Base-by-base conservation (phyloP, 1,140 invertebrate genomes). In the Pseudachorutes palmiensis region DNA sequence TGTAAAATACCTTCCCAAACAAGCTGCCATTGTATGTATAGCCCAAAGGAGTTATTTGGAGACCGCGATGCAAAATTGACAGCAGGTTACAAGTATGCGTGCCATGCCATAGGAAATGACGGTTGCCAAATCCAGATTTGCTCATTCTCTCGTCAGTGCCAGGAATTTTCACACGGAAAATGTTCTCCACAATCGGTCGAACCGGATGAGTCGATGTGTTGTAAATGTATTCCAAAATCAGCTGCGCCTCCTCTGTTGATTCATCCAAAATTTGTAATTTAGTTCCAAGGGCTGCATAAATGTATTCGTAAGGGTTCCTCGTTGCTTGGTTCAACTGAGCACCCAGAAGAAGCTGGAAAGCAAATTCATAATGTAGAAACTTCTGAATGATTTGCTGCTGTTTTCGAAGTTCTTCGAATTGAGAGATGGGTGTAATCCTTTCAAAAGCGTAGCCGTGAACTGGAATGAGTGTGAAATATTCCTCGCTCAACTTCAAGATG, bases 401-500 rank as follows among this genome's bases (percentile, higher is more conserved):
- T 2, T 75, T 59, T 30, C 76, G 74, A 9, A 81, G 66, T 28
- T 74, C 69, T 19, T 75, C 62, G 24, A 73, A 66, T 51, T 71
- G 72, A 49, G 76, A 72, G 19, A 83, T 75, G 24, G 80, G 78
- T 9, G 62, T 68, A 0, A 82, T 70, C 66, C 75, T 76, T 55
- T 80, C 80, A 72, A 76, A 77, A 3, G 77, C 75, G 68, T 75
- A 81, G 12, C 79, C 79, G 58, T 75, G 73, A 22, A 78, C 70
- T 2, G 81, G 81, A 61, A 83, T 75, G 2, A 80, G 63, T 55
- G 79, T 76, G 66, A 80, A 83, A 70, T 80, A 83, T 65, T 81
- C 78, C 72, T 79, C 81, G 57, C 79, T 79, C 24, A 80, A 66
- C 48, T 78, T 75, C 2, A 77, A 2, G 48, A 71, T 48, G 24